Percentiles rank a stretch among this genome's conserved stretches.
Conservation (phyloP, 2,888 invertebrate genomes). For the Gandaritis pyraliata region DNA sequence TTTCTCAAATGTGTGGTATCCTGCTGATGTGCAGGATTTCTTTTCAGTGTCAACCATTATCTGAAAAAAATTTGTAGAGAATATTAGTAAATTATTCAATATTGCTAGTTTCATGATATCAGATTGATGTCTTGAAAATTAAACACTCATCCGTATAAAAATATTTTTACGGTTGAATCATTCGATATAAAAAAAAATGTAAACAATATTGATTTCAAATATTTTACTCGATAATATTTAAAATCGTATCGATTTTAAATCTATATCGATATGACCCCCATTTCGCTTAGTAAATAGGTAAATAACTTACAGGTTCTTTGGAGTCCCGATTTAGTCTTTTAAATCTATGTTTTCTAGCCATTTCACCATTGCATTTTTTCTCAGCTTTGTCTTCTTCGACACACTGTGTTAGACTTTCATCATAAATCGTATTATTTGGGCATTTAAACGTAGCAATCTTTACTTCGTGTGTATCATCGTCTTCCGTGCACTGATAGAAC, state of each 20-base stretch:
- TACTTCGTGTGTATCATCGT: slow-evolving; percentile 86
- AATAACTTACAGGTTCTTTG: slow-evolving; percentile 84
- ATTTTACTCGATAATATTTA: too few relatives aligned
- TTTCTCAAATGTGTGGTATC: slow-evolving; percentile 88
- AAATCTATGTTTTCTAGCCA: slow-evolving; percentile 81
- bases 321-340: slow-evolving; percentile 79
- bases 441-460: slow-evolving; percentile 90
- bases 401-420: slow-evolving; percentile 89
- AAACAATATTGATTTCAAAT: too few relatives aligned
- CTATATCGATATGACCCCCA: too few relatives aligned
- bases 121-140: too few relatives aligned
- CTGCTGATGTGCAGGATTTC: slow-evolving; percentile 86
- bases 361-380: slow-evolving; percentile 83
- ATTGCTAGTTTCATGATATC: background rate
- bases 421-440: slow-evolving; percentile 90
- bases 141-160: too few relatives aligned
- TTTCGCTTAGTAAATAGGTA: too few relatives aligned
- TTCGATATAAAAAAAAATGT: too few relatives aligned
- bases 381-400: slow-evolving; percentile 85
- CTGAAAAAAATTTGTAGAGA: slow-evolving; percentile 78
- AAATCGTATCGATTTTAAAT: too few relatives aligned
- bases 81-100: slow-evolving; percentile 3
- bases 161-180: too few relatives aligned
- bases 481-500: slow-evolving; percentile 92
- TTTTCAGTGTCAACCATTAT: slow-evolving; percentile 82